phyloP scores from a whole-genome alignment of 1,140 invertebrate species.

The Panulirus ornatus region DNA sequence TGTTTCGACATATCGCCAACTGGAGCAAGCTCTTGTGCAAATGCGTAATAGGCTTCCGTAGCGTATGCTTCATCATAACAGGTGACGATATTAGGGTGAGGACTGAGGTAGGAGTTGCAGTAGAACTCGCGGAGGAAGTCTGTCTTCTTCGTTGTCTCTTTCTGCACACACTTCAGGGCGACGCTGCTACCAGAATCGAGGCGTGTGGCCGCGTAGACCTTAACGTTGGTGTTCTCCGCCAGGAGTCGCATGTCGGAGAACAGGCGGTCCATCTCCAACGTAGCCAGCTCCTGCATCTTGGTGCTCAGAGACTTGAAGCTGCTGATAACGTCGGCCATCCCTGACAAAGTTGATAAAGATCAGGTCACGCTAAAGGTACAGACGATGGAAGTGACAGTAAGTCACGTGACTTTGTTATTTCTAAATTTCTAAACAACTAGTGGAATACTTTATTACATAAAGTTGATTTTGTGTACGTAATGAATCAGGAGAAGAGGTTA shows the following conservation, averaged over 20 bases:
- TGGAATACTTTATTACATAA: too few species aligned
- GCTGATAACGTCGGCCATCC: not conserved
- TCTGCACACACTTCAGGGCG: conserved; percentile 70
- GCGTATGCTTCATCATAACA: conserved; percentile 95
- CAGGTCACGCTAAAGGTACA: too few species aligned
- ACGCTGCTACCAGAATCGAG: not conserved
- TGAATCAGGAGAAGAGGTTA: too few species aligned
- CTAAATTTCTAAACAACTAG: too few species aligned
- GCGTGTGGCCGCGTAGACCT: not conserved
- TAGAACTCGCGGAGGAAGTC: conserved; percentile 96
- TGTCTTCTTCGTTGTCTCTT: conserved; percentile 78
- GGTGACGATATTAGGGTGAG: conserved; percentile 91
- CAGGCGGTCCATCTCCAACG: not conserved
- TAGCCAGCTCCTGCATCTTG: not conserved
- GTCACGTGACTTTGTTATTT: too few species aligned
- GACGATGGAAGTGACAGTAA: too few species aligned
- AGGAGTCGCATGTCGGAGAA: not conserved
- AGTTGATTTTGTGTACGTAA: too few species aligned
- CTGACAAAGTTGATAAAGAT: too few species aligned
- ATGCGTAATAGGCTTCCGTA: conserved; percentile 91
- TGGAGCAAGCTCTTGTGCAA: conserved; percentile 93
- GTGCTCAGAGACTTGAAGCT: not conserved
- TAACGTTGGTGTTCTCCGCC: not conserved
- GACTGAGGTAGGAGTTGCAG: conserved; percentile 89
- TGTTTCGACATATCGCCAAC: conserved; percentile 92